Evolutionary conservation across 1,140 invertebrate genomes (phyloP).

Genomic region (Diorhabda sublineata): DNA sequence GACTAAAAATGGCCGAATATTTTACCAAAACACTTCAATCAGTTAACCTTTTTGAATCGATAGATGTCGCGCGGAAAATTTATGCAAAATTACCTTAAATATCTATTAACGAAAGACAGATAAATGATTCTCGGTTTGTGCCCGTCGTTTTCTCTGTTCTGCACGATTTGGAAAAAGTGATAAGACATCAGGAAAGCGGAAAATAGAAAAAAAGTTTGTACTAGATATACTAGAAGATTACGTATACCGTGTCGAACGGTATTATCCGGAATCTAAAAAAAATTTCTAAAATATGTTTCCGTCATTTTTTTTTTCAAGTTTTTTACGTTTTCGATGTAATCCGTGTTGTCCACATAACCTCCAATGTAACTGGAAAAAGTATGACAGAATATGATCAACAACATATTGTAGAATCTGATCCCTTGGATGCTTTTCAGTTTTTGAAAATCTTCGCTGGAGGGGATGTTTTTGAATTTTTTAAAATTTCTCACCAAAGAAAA

Average conservation of each 20-base stretch:
- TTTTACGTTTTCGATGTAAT: slow-evolving; percentile 29
- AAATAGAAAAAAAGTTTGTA: slow-evolving; percentile 29
- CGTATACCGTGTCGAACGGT: slow-evolving; percentile 10
- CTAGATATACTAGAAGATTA: slow-evolving; percentile 24
- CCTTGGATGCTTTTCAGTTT: slow-evolving; percentile 29
- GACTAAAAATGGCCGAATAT: too few relatives aligned
- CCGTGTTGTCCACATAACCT: slow-evolving; percentile 24
- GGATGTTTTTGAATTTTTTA: slow-evolving; percentile 20
- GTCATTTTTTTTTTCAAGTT: not conserved
- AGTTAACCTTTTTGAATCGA: not conserved
- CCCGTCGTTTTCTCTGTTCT: slow-evolving; percentile 21
- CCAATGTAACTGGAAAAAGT: slow-evolving; percentile 20
- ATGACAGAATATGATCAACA: slow-evolving; percentile 25
- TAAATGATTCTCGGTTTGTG: slow-evolving; percentile 19
- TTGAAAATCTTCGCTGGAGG: slow-evolving; percentile 22
- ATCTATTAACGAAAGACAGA: slow-evolving; percentile 30
- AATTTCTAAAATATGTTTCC: slow-evolving; percentile 4
- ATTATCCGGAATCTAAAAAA: slow-evolving; percentile 24
- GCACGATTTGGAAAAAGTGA: slow-evolving; percentile 26
- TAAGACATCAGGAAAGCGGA: slow-evolving; percentile 29
- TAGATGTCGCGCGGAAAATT: not conserved
- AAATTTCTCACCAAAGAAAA: slow-evolving; percentile 25
- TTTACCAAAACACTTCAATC: not conserved
- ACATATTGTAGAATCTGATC: slow-evolving; percentile 29
- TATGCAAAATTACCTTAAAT: slow-evolving; percentile 27